phyloP scores from a whole-genome alignment of 1,140 invertebrate species.

The Drosophila melanogaster region DNA sequence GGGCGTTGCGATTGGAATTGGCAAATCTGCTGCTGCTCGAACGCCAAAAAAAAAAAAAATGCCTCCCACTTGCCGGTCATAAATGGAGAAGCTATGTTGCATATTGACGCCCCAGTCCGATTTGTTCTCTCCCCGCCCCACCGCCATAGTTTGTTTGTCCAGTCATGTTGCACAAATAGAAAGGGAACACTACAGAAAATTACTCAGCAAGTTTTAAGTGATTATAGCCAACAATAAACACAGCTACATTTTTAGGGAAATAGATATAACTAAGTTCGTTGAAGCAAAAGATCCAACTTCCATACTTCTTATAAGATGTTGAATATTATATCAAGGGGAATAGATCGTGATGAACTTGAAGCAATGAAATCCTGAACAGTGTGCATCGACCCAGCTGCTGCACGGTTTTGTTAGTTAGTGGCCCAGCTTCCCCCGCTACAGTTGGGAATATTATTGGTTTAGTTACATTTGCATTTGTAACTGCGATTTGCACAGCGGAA shows the following conservation, averaged over 20 bases:
- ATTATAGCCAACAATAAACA: too few species aligned
- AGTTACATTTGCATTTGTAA: slow-evolving; percentile 81
- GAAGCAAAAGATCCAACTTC: too few species aligned
- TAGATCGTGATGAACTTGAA: too few species aligned
- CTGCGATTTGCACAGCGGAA: slow-evolving; percentile 75
- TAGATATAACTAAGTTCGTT: too few species aligned
- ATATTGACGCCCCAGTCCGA: slow-evolving; percentile 44
- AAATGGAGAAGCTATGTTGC: slow-evolving; percentile 55
- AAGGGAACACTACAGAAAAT: slow-evolving; percentile 12
- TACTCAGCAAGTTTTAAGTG: neutral
- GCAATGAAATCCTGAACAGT: too few species aligned
- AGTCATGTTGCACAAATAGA: slow-evolving; percentile 63
- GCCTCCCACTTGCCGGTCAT: slow-evolving; percentile 30
- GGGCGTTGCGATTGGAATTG: slow-evolving; percentile 16
- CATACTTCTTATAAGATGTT: too few species aligned
- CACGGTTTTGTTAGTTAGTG: slow-evolving; percentile 1
- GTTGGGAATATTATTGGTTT: slow-evolving; percentile 76
- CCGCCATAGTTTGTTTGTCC: neutral
- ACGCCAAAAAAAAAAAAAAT: slow-evolving; percentile 31
- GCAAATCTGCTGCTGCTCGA: slow-evolving; percentile 4
- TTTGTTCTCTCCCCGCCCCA: neutral
- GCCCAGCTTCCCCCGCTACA: slow-evolving; percentile 1
- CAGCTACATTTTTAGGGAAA: too few species aligned
- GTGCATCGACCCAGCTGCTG: slow-evolving; percentile 7
- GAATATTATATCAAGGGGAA: too few species aligned